Conservation (phyloP, 2,797 vertebrate genomes). For the Bufotes viridis region DNA sequence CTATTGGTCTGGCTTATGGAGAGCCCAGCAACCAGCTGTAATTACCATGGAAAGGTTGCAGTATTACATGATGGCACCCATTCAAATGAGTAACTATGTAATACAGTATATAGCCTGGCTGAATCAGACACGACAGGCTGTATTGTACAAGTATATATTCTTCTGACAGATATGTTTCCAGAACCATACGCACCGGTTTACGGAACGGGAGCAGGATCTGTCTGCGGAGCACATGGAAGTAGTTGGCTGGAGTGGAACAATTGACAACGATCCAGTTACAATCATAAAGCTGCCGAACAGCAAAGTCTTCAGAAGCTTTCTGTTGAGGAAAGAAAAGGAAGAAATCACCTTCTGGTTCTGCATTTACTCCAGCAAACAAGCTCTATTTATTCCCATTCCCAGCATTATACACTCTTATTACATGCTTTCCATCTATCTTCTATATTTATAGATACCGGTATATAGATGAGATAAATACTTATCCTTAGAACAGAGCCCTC, state of each 20-base stretch:
- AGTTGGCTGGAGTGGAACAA: conserved; percentile 91
- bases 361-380: not conserved
- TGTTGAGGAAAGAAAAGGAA: conserved; percentile 62
- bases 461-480: too few species aligned
- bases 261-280: conserved; percentile 96
- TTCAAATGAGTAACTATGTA: not conserved
- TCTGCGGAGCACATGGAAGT: conserved; percentile 91
- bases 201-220: conserved; percentile 94
- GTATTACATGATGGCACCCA: not conserved
- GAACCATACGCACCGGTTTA: conserved; percentile 81
- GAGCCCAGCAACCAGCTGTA: not conserved
- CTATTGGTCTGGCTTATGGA: not conserved
- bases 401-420: not conserved
- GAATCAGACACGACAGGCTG: not conserved
- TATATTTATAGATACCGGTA: not conserved
- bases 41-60: not conserved
- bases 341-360: not conserved
- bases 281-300: conserved; percentile 86
- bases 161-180: not conserved
- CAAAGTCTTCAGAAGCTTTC: conserved; percentile 83
- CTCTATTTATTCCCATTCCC: not conserved
- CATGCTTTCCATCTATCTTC: not conserved
- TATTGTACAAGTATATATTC: too few species aligned
- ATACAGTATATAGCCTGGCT: not conserved
- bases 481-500: too few species aligned